Evolutionary conservation across 2,797 vertebrate species (phyloP).

Genomic region (Xiphophorus birchmanni): DNA sequence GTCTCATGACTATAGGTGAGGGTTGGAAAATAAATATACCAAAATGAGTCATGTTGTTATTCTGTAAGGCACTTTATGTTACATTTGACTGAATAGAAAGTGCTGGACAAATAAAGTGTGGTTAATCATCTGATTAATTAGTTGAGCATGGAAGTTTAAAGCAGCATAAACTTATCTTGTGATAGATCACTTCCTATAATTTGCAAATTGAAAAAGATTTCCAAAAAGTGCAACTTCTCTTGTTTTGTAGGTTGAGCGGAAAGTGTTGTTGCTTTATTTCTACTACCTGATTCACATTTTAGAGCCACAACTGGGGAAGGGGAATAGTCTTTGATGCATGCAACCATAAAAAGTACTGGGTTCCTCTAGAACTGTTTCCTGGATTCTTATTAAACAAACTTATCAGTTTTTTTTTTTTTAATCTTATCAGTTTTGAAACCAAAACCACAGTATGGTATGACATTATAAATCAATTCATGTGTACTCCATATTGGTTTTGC

Average conservation of each 20-base stretch:
- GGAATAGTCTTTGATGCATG: not conserved
- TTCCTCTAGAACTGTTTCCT: not conserved
- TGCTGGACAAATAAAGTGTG: not conserved
- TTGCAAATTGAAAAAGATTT: not conserved
- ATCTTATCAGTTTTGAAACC: not conserved
- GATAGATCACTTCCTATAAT: not conserved
- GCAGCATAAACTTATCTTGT: not conserved
- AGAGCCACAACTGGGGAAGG: not conserved
- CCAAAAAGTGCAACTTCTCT: not conserved
- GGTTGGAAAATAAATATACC: no score
- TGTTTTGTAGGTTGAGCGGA: not conserved
- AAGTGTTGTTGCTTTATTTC: slow-evolving; percentile 17
- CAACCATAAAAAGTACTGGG: not conserved
- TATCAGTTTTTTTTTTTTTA: not conserved
- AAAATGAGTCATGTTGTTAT: not conserved
- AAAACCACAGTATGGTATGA: not conserved
- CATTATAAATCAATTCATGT: not conserved
- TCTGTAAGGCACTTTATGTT: not conserved
- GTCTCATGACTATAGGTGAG: no score
- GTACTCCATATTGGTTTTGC: not conserved
- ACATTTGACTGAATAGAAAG: not conserved
- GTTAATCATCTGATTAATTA: not conserved
- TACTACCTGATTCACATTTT: not conserved
- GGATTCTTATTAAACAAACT: not conserved
- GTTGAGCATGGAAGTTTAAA: not conserved